phyloP scores from a whole-genome alignment of 1,140 invertebrate species.

The Lasioglossum baleicum region DNA sequence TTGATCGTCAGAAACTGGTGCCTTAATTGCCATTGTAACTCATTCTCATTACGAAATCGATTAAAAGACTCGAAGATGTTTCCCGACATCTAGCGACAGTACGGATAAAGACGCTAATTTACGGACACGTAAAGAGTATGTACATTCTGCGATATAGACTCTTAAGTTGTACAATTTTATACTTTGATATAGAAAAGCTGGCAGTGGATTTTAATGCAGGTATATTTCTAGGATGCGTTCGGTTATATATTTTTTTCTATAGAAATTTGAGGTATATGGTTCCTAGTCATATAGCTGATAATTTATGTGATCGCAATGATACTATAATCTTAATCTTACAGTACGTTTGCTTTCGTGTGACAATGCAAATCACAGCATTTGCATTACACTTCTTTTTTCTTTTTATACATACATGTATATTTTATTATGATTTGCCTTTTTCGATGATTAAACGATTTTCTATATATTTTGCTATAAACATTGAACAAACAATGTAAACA shows the following conservation, averaged over 20 bases:
- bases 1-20: slow-evolving; percentile 35
- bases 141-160: slow-evolving; percentile 47
- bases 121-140: slow-evolving; percentile 9
- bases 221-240: slow-evolving; percentile 1
- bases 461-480: neutral
- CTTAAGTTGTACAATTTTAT: slow-evolving; percentile 38
- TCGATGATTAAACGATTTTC: slow-evolving; percentile 16
- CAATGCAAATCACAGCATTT: neutral
- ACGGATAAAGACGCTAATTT: slow-evolving; percentile 12
- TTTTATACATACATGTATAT: neutral
- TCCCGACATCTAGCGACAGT: neutral
- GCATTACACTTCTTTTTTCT: neutral
- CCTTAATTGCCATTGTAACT: slow-evolving; percentile 36
- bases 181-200: neutral
- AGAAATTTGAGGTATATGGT: slow-evolving; percentile 23
- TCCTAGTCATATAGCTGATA: slow-evolving; percentile 51
- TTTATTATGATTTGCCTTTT: neutral
- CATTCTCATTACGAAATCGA: neutral
- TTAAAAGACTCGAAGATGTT: slow-evolving; percentile 9
- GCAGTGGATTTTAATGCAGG: neutral
- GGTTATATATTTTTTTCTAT: slow-evolving; percentile 11
- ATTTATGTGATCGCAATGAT: slow-evolving; percentile 43
- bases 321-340: slow-evolving; percentile 28
- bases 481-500: neutral
- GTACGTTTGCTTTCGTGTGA: slow-evolving; percentile 4